These are phyloP conservation scores for Echinarachnius parma DNA, from an alignment of 53 echinoderm and acorn worm species.

Conservation along the genomic window DNA sequence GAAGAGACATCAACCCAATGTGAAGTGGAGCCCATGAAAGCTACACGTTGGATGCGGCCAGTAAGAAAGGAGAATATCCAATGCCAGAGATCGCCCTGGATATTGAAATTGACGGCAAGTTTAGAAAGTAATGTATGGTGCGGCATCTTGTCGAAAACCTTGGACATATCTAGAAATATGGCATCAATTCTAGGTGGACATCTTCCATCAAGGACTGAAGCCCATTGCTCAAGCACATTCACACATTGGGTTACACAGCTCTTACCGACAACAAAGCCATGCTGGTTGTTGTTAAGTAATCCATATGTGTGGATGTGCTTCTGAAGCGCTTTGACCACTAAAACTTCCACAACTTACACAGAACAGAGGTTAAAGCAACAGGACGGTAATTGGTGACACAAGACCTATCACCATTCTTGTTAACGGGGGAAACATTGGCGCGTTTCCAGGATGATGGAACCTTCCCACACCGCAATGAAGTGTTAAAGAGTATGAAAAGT, in stretches of 20 bases:
- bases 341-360: neutral
- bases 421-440: neutral
- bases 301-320: neutral
- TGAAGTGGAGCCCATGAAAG: too few species aligned
- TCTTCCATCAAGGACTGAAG: too few species aligned
- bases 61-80: too few species aligned
- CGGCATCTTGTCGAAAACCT: too few species aligned
- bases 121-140: too few species aligned
- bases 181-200: too few species aligned
- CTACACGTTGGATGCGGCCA: too few species aligned
- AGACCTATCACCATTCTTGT: neutral
- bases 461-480: neutral
- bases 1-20: too few species aligned
- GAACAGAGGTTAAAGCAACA: neutral
- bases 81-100: too few species aligned
- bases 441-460: constrained; percentile 3
- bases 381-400: neutral
- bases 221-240: too few species aligned
- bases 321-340: neutral
- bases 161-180: too few species aligned
- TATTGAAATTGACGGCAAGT: too few species aligned
- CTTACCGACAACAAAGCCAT: neutral
- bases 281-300: neutral
- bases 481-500: neutral
- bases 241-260: neutral